Base-by-base conservation (phyloP, 2,113 vertebrate species). In the Oreochromis tanganicae region DNA sequence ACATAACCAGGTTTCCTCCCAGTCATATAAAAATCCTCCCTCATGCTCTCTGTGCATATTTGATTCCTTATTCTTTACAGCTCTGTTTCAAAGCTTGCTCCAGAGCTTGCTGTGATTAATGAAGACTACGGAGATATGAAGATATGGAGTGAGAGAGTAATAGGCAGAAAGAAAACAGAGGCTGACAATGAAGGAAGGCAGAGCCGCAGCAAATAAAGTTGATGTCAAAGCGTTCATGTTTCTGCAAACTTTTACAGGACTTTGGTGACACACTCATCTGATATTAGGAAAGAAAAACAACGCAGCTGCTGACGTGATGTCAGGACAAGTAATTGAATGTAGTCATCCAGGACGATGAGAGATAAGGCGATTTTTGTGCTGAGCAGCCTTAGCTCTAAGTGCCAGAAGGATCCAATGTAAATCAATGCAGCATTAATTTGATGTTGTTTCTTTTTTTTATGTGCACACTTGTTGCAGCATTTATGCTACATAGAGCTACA, bases 81-180 rank as follows among this genome's bases (percentile, higher is more conserved):
- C 43, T 59, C 3, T 79, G 41, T 61, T 85, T 34, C 38, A 10
- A 29, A 19, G 29, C 82, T 43, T 16, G 6, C n/a, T 82, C 55
- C 81, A 52, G 17, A 41, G 79, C 12, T n/a, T 24, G 17, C 41
- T 14, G 36, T 91, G 82, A 82, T 92, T 85, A 89, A 90, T 90
- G 66, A 85, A 54, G 54, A 27, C 61, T 24, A 3, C 2, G 14
- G 38, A 84, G 66, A 84, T 11, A 55, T 4, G 14, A 38, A 87
- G 75, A 85, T 6, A 59, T 17, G 27, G 82, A n/a, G 43, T 5
- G n/a, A 68, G 48, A 43, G 16, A 5, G 57, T 56, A 54, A 80
- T 34, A 41, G 34, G 29, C 38, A 21, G 54, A 19, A 21, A 48
- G 21, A 27, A 43, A 9, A 61, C 4, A 6, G 50, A 24, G 16